Base-by-base conservation (phyloP, 2,888 invertebrate genomes). In the Limnephilus lunatus region DNA sequence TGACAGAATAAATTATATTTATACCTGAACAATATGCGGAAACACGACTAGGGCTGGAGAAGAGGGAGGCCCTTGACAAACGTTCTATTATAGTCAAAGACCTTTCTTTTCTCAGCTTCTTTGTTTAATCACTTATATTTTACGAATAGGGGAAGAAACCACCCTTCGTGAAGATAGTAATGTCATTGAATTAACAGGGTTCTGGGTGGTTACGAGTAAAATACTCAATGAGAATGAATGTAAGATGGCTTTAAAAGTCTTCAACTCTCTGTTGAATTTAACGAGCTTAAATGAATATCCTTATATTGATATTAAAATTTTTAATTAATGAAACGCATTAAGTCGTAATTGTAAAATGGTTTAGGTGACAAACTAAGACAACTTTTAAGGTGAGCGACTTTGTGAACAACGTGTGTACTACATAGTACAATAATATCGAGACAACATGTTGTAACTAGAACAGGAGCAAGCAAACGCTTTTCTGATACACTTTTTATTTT, bases 71-170 rank as follows among this genome's bases (percentile, higher is more conserved):
- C 11, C 85, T 86, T 44, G 86, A 48, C 30, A 86, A 86, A 82
- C 25, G 82, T 32, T 31, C 31, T 32, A 32, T 82, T 82, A 82
- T 32, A 86, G 30, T 15, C 35, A 35, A 83, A 81, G 68, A 80
- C 39, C 81, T 89, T 89, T 39, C 80, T 80, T 89, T 89, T 39
- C 44, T 86, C 12, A 30, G 25, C 7, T 53, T 68, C 80, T 89
- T 89, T 89, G 80, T 86, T 86, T 86, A 86, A 86, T 86, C 86
- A 53, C 86, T 86, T 86, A 86, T 12, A 48, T 86, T 86, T 31
- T 44, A 19, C 44, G 39, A 86, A 86, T 86, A 48, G 86, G 86
- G 86, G 86, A 86, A 30, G 48, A 86, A 48, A 86, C 31, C 35
- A 31, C 48, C n/a, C 30, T n/a, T 44, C 35, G 68, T 2, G 86